A percentile compares a stretch with the other conserved stretches of the same genome.
Evolutionary conservation across 2,113 vertebrate species (phyloP).

Genomic region (Rhinopomastus cyanomelas): DNA sequence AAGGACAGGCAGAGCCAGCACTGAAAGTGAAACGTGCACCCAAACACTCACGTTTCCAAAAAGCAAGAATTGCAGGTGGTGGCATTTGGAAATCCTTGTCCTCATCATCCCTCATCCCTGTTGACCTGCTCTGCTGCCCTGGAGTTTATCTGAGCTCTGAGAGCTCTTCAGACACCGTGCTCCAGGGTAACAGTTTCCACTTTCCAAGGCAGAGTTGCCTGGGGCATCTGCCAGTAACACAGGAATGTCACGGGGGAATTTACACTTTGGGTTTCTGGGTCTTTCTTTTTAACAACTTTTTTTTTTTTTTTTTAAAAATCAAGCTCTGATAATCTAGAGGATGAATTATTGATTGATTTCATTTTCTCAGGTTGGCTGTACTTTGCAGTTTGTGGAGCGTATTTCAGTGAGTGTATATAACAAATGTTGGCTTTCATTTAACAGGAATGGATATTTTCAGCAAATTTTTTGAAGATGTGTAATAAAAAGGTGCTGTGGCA

Average conservation of each 20-base stretch:
- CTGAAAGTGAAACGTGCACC: background rate
- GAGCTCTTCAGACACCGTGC: conserved; percentile 21
- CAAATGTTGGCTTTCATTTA: background rate
- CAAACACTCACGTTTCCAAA: conserved; percentile 2
- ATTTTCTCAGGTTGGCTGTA: background rate
- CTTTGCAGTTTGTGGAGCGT: background rate
- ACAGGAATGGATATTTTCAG: background rate
- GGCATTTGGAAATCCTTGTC: conserved; percentile 46
- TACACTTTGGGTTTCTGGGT: background rate
- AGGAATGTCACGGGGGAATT: background rate
- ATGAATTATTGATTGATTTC: background rate
- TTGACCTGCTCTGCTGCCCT: conserved; percentile 49
- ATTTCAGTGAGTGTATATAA: background rate
- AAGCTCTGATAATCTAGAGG: background rate
- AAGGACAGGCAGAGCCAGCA: conserved; percentile 53
- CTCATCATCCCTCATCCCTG: conserved; percentile 2
- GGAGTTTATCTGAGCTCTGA: conserved; percentile 50
- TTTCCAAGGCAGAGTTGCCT: conserved; percentile 23
- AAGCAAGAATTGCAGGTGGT: conserved; percentile 12
- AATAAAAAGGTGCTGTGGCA: background rate
- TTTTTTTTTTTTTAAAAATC: background rate
- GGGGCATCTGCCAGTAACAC: conserved; percentile 32
- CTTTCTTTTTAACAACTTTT: background rate
- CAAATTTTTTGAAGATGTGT: background rate
- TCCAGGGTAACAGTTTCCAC: conserved; percentile 59